A percentile compares a stretch with the other conserved stretches of the same genome.
These are phyloP conservation scores for Sitta carolinensis DNA, from an alignment of 2,797 vertebrate genomes.

Conservation along the genomic window DNA sequence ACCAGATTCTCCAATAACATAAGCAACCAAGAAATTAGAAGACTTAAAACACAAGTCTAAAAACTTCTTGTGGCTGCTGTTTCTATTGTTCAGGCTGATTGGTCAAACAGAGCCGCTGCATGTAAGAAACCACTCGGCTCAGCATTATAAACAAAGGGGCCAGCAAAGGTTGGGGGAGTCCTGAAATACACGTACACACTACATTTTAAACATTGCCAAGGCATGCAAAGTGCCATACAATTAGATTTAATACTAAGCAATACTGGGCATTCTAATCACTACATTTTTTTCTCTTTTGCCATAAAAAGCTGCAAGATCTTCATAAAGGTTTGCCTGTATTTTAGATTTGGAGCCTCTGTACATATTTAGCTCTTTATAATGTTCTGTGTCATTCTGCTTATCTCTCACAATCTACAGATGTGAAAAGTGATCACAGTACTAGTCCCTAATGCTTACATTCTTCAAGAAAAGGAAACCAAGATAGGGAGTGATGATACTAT, in stretches of 20 bases:
- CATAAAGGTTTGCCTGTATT: background rate
- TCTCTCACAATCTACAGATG: background rate
- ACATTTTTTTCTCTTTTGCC: background rate
- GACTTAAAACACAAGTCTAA: background rate
- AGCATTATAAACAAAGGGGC: background rate
- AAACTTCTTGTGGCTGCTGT: background rate
- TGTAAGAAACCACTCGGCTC: background rate
- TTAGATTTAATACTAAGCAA: background rate
- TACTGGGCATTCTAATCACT: background rate
- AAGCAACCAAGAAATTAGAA: background rate
- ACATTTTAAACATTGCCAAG: background rate
- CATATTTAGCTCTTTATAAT: background rate
- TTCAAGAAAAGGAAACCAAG: background rate
- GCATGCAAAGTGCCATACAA: background rate
- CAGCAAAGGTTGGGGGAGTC: background rate
- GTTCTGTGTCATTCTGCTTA: background rate
- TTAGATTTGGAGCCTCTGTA: background rate
- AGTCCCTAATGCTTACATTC: background rate
- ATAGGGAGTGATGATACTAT: background rate
- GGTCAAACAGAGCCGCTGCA: background rate
- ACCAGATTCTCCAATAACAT: background rate
- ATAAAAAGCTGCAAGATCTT: background rate
- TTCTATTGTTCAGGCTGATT: background rate
- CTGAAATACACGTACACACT: rapidly evolving
- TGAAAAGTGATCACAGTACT: background rate